A percentile compares a stretch with the other conserved stretches of the same genome.
phyloP scores from a whole-genome alignment of 2,888 invertebrate genomes.

The Drosophila anomalipes region DNA sequence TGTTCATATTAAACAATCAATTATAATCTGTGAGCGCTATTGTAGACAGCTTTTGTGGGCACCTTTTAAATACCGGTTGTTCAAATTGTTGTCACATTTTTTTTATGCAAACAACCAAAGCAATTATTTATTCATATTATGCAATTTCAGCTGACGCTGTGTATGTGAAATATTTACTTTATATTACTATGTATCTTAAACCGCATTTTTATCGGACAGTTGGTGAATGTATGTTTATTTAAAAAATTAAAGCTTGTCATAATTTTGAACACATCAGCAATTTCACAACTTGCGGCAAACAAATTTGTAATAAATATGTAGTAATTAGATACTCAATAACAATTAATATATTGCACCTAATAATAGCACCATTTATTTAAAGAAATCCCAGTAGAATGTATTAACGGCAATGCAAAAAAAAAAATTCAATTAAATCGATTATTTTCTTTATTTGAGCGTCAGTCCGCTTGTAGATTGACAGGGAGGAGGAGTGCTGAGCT shows the following conservation, averaged over 20 bases:
- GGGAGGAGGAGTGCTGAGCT: background rate
- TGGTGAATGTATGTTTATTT: background rate
- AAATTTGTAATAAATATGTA: background rate
- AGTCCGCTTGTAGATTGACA: no score
- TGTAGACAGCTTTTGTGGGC: background rate
- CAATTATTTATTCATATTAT: slow-evolving; percentile 45
- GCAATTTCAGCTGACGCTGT: slow-evolving; percentile 37
- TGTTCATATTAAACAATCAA: slow-evolving; percentile 68
- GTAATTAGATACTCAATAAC: background rate
- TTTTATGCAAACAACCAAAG: slow-evolving; percentile 23
- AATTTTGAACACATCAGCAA: background rate
- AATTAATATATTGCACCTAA: background rate
- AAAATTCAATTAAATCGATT: background rate
- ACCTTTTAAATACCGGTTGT: slow-evolving; percentile 5
- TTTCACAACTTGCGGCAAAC: background rate
- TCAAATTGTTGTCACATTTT: slow-evolving; percentile 4
- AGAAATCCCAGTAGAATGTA: background rate
- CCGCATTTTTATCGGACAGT: background rate
- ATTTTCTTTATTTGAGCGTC: background rate
- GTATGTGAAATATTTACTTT: slow-evolving; percentile 37
- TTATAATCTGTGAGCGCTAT: slow-evolving; percentile 41
- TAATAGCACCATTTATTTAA: background rate
- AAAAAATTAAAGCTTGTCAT: background rate
- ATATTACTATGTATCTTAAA: slow-evolving; percentile 14
- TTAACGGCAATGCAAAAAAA: background rate